phyloP scores from a whole-genome alignment of 1,140 invertebrate genomes.

The Apis laboriosa region DNA sequence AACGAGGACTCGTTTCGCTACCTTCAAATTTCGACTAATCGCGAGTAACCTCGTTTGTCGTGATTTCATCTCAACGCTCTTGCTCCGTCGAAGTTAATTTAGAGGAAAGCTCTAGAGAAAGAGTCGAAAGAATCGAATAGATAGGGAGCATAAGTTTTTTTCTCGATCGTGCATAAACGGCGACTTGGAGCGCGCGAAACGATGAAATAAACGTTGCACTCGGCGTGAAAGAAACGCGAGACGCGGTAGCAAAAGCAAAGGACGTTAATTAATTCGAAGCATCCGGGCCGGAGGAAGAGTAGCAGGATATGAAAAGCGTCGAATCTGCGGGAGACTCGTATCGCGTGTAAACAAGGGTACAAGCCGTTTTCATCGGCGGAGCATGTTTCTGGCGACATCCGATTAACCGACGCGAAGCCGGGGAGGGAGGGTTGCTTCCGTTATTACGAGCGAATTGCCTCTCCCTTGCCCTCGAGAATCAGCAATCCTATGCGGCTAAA shows the following conservation, averaged over 20 bases:
- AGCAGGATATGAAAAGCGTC: background rate
- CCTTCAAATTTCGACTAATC: too few relatives aligned
- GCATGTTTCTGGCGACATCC: constrained; percentile 62
- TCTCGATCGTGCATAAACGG: too few relatives aligned
- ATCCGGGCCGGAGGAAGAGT: background rate
- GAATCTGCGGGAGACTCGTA: constrained; percentile 3
- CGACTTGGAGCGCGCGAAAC: too few relatives aligned
- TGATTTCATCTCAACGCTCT: too few relatives aligned
- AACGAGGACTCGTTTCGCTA: too few relatives aligned
- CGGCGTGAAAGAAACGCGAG: background rate
- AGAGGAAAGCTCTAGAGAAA: too few relatives aligned
- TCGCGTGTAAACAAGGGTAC: constrained; percentile 4
- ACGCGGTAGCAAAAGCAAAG: background rate
- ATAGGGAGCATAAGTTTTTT: too few relatives aligned
- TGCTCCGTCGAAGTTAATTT: too few relatives aligned
- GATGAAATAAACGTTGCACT: too few relatives aligned
- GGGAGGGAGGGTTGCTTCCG: constrained; percentile 59
- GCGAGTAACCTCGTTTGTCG: too few relatives aligned
- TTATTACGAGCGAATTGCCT: constrained; percentile 70
- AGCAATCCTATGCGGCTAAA: constrained; percentile 59
- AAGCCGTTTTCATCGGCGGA: constrained; percentile 48
- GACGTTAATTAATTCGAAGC: background rate
- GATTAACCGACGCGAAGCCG: constrained; percentile 63
- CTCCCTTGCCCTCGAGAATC: constrained; percentile 2
- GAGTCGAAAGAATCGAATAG: too few relatives aligned